phyloP scores from a whole-genome alignment of 2,797 vertebrate genomes.

The Urosaurus nigricauda region DNA sequence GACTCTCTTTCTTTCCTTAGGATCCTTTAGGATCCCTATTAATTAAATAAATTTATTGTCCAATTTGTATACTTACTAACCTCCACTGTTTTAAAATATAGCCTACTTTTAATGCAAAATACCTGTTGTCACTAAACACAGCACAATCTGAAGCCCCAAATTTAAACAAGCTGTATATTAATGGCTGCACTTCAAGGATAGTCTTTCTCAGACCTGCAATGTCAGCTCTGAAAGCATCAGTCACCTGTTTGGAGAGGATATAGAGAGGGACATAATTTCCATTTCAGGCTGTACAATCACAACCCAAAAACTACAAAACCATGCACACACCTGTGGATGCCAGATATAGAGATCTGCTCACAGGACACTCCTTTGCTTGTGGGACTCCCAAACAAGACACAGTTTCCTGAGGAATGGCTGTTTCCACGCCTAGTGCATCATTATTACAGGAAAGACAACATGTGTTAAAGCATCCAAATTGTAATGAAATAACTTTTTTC shows the following conservation, averaged over 20 bases:
- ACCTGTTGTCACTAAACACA: background rate
- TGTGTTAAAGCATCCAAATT: background rate
- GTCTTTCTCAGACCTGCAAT: no score
- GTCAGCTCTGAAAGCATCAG: background rate
- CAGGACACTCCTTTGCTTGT: background rate
- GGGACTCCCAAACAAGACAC: background rate
- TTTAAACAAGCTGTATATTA: background rate
- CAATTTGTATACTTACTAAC: background rate
- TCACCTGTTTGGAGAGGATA: no score
- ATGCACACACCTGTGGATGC: background rate
- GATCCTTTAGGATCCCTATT: background rate
- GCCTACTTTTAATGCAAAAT: background rate
- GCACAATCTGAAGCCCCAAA: background rate
- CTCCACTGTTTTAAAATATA: background rate
- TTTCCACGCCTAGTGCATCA: no score
- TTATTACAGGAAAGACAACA: background rate
- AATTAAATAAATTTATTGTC: conserved; percentile 7
- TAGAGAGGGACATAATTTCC: background rate
- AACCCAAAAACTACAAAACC: background rate
- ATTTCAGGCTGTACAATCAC: background rate
- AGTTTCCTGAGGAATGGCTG: background rate
- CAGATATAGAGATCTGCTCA: background rate
- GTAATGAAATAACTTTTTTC: background rate
- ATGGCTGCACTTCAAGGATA: background rate
- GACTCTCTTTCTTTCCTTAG: no score